Evolutionary conservation across 2,797 vertebrate genomes (phyloP), one percentile per base, ranked within the genome.

Genomic region (Liparis tanakae): DNA sequence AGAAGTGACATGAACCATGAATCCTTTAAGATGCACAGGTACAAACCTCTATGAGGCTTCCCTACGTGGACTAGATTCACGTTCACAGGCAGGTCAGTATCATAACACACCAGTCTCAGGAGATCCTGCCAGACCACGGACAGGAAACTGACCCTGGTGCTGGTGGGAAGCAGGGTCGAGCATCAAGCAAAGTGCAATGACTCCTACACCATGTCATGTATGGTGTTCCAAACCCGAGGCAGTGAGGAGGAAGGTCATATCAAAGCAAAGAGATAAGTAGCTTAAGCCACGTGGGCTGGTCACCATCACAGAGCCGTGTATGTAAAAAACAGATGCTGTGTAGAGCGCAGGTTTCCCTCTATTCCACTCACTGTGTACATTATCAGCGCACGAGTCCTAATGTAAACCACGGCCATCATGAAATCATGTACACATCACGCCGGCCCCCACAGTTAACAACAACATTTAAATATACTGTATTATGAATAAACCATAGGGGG

Each of bases 401-500:
- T 80, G 41, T 69, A 79, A 83, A 80, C 72, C 54, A 33, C 34
- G 78, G 48, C 59, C 70, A 61, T 74, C 34, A 54, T 65, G 69
- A 82, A 72, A 78, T 69, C 56, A 73, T 63, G 50, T 53, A 79
- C 51, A 76, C 67, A 74, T 79, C 30, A 37, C 70, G 67, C 51
- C 66, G 64, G 54, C 57, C 56, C 54, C 41, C 53, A 64, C 59
- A 73, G 62, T 74, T 82, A 70, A 36, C 56, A 56, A 22, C 50
- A 80, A 70, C 25, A 83, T 56, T 81, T 55, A 82, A 72, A 83
- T 79, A 65, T 55, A 65, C 50, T 64, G 39, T 64, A 18, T 41
- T n/a, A 67, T 71, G 55, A 77, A 81, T 70, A 74, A 81, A 79
- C 48, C 74, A 80, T 33, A 67, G 56, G 74, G 62, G 50, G 46